A percentile compares a stretch with the other conserved stretches of the same genome.
Conservation (phyloP, 2,113 vertebrate species). For the Piaya cayana region DNA sequence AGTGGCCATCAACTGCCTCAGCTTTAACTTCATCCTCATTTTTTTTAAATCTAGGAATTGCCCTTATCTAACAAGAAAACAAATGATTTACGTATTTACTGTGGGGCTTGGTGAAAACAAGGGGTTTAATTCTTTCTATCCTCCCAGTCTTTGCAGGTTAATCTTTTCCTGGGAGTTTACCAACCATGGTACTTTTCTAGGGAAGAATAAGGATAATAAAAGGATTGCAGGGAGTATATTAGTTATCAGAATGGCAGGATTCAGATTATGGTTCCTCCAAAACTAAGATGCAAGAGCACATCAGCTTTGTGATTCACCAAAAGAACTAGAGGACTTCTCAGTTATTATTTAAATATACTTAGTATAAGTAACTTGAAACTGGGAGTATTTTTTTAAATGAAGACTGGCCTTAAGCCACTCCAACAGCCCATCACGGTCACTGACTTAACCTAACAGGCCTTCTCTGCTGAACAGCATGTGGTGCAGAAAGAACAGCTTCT, state of each 20-base stretch:
- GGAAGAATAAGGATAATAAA: not conserved
- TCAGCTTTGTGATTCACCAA: not conserved
- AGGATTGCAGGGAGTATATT: not conserved
- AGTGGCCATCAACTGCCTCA: not conserved
- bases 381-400: not conserved
- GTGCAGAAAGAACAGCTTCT: not conserved
- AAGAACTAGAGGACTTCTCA: not conserved
- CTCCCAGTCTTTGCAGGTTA: not conserved
- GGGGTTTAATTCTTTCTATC: not conserved
- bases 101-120: not conserved
- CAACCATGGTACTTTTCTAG: not conserved
- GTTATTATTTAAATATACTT: not conserved
- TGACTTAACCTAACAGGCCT: not conserved
- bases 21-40: not conserved
- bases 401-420: not conserved
- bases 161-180: not conserved
- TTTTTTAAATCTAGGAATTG: not conserved
- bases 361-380: not conserved
- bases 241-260: not conserved
- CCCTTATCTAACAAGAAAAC: not conserved
- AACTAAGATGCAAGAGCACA: not conserved
- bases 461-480: not conserved
- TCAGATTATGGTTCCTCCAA: not conserved
- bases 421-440: not conserved
- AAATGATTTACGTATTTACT: not conserved